A percentile compares a stretch with the other conserved stretches of the same genome.
Evolutionary conservation across 2,113 vertebrate species (phyloP).

Genomic region (Platysteira castanea): DNA sequence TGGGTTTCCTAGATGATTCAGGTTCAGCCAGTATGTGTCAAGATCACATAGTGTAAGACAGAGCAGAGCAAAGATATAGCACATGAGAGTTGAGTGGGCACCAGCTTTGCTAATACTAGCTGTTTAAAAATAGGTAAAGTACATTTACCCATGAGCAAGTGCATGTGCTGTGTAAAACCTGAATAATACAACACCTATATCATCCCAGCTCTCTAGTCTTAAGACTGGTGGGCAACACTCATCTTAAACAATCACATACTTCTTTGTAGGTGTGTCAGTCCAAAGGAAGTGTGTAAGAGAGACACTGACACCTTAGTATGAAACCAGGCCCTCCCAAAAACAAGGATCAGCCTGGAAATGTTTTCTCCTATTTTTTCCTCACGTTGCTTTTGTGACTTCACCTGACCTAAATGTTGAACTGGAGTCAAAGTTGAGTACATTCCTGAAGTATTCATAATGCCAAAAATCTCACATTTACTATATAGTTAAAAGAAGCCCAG

Average conservation of each 20-base stretch:
- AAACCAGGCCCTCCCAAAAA: not conserved
- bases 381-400: not conserved
- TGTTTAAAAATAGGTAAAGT: not conserved
- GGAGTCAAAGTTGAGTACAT: not conserved
- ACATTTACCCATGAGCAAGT: not conserved
- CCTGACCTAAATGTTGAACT: not conserved
- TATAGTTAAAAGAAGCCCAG: not conserved
- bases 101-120: not conserved
- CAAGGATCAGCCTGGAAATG: not conserved
- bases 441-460: not conserved
- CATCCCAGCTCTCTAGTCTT: not conserved
- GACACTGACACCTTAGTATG: not conserved
- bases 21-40: not conserved
- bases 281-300: not conserved
- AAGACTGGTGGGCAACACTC: not conserved
- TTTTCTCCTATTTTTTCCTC: not conserved
- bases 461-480: not conserved
- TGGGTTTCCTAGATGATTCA: not conserved
- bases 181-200: not conserved
- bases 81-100: not conserved
- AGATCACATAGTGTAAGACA: not conserved
- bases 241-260: not conserved
- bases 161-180: not conserved
- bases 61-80: not conserved
- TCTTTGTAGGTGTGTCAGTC: not conserved